Percentiles rank a stretch among this genome's conserved stretches.
phyloP scores from a whole-genome alignment of 2,888 invertebrate species.

The Argyresthia goedartella region DNA sequence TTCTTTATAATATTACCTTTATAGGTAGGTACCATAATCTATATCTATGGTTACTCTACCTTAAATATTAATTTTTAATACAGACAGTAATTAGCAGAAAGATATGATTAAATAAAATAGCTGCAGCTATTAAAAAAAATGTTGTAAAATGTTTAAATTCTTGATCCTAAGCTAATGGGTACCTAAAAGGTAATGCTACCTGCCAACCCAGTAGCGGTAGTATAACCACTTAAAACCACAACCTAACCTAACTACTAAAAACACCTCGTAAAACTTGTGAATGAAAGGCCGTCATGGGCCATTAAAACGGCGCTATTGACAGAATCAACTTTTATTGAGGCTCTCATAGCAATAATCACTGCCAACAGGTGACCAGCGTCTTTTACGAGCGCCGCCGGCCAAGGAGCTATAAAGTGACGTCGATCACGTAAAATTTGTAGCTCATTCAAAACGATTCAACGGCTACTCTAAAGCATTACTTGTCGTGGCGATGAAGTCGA shows the following conservation, averaged over 20 bases:
- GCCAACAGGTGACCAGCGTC: slow-evolving; percentile 62
- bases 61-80: too few relatives aligned
- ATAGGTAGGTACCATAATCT: too few relatives aligned
- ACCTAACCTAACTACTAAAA: background rate
- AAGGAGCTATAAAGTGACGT: slow-evolving; percentile 20
- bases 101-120: too few relatives aligned
- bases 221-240: background rate
- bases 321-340: slow-evolving; percentile 41
- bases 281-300: slow-evolving; percentile 52
- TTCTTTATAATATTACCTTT: too few relatives aligned
- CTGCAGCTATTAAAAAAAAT: too few relatives aligned
- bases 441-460: slow-evolving; percentile 4
- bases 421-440: slow-evolving; percentile 45
- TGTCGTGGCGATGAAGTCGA: slow-evolving; percentile 34
- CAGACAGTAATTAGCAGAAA: too few relatives aligned
- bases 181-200: too few relatives aligned
- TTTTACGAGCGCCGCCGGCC: slow-evolving; percentile 56
- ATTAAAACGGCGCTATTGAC: slow-evolving; percentile 57
- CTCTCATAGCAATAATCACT: slow-evolving; percentile 5
- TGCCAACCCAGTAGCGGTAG: too few relatives aligned
- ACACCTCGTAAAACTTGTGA: slow-evolving; percentile 18
- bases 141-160: too few relatives aligned
- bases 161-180: too few relatives aligned
- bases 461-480: slow-evolving; percentile 18
- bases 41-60: too few relatives aligned